These are phyloP conservation scores for Metallyticus violacea DNA, from an alignment of 2,888 invertebrate species.

Conservation along the genomic window DNA sequence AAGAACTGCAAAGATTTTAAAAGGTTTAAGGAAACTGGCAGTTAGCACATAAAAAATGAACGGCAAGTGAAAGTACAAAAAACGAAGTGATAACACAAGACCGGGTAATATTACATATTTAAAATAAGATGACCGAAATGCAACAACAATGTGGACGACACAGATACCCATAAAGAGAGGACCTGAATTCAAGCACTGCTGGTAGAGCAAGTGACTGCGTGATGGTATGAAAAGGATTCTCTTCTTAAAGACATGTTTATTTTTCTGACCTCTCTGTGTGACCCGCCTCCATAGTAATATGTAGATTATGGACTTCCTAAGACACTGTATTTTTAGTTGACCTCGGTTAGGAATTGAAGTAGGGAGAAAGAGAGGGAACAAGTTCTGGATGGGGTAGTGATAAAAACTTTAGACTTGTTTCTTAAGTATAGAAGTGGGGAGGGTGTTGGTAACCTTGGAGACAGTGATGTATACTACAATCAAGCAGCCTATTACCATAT, in stretches of 20 bases:
- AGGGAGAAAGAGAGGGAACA: background rate
- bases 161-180: too few relatives aligned
- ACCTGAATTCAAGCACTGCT: slow-evolving; percentile 11
- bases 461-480: background rate
- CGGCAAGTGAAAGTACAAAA: too few relatives aligned
- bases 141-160: too few relatives aligned
- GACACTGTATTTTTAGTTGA: slow-evolving; percentile 31
- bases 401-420: too few relatives aligned
- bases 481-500: background rate
- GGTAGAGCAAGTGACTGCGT: background rate
- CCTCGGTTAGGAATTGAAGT: slow-evolving; percentile 20
- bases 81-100: too few relatives aligned
- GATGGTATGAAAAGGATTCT: background rate
- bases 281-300: slow-evolving; percentile 19
- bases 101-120: too few relatives aligned
- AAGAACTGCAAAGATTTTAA: too few relatives aligned
- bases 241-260: slow-evolving; percentile 22
- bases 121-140: too few relatives aligned
- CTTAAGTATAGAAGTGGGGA: too few relatives aligned
- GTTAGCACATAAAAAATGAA: too few relatives aligned
- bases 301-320: slow-evolving; percentile 22
- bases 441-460: background rate
- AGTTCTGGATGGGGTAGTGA: background rate
- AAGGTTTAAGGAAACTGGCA: too few relatives aligned
- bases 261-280: slow-evolving; percentile 14